Conservation (phyloP, 2,888 invertebrate genomes). For the Chirona hameri region DNA sequence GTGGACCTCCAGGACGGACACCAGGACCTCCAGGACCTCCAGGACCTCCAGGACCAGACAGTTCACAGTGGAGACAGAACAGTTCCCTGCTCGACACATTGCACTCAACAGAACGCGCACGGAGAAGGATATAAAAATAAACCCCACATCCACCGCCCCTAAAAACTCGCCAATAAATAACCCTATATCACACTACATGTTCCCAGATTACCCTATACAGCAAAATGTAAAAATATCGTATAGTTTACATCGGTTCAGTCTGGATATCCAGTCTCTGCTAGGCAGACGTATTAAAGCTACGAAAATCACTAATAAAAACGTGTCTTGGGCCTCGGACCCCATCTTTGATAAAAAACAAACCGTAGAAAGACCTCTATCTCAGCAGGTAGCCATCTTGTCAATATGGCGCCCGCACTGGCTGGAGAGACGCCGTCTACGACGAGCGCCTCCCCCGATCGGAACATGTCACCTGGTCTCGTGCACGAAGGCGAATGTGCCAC, state of each 20-base stretch:
- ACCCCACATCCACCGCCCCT: neutral
- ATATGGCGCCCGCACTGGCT: neutral
- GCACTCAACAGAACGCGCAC: conserved; percentile 9
- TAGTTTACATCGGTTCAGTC: neutral
- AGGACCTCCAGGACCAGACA: too few relatives aligned
- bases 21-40: too few relatives aligned
- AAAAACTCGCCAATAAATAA: conserved; percentile 13
- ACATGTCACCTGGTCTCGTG: neutral
- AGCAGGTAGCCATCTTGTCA: neutral
- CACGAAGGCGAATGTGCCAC: neutral
- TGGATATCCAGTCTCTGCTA: conserved; percentile 1
- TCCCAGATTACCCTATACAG: conserved; percentile 25
- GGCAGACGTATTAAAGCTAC: conserved; percentile 27
- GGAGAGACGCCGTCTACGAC: neutral
- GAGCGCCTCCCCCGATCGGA: neutral
- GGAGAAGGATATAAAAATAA: conserved; percentile 27
- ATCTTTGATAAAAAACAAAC: conserved; percentile 26
- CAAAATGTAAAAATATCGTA: conserved; percentile 23
- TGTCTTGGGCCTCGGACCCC: conserved; percentile 28
- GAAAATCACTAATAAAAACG: conserved; percentile 29
- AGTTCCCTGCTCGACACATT: conserved; percentile 9
- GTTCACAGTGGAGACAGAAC: neutral
- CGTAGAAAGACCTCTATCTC: conserved; percentile 22
- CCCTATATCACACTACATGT: conserved; percentile 26
- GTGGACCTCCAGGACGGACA: too few relatives aligned